These are phyloP conservation scores for Polietes domitor DNA, from an alignment of 2,888 invertebrate species.

Conservation along the genomic window DNA sequence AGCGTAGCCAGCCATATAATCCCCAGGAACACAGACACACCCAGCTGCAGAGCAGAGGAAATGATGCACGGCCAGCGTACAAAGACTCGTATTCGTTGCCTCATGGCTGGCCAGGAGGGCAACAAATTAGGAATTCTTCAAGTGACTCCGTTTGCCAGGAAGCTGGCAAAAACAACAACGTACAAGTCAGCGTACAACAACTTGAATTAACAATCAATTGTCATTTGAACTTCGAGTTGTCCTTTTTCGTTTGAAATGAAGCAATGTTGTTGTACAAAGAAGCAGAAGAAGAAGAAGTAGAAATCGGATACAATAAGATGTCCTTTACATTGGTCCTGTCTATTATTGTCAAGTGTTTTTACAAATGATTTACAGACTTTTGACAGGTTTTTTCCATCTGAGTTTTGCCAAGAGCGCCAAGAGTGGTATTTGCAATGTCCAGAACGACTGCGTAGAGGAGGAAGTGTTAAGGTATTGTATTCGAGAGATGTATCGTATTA, in stretches of 20 bases:
- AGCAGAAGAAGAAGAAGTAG: slow-evolving; percentile 31
- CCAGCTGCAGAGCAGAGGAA: slow-evolving; percentile 36
- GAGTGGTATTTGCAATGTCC: background rate
- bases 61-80: slow-evolving; percentile 10
- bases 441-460: background rate
- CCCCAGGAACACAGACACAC: slow-evolving; percentile 63
- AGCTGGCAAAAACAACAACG: slow-evolving; percentile 4
- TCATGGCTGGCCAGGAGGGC: background rate
- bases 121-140: slow-evolving; percentile 69
- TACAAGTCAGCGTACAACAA: slow-evolving; percentile 42
- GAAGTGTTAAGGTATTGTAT: slow-evolving; percentile 18
- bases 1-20: slow-evolving; percentile 56
- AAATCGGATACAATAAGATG: slow-evolving; percentile 69
- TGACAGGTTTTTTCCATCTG: slow-evolving; percentile 48
- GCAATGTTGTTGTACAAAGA: slow-evolving; percentile 45
- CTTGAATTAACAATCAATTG: slow-evolving; percentile 68
- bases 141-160: slow-evolving; percentile 46
- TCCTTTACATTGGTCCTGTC: slow-evolving; percentile 65
- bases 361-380: slow-evolving; percentile 70
- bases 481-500: background rate
- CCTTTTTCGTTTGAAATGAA: slow-evolving; percentile 56
- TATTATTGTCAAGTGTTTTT: slow-evolving; percentile 70
- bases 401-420: background rate
- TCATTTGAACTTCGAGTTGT: slow-evolving; percentile 68
- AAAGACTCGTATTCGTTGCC: slow-evolving; percentile 61